These are phyloP conservation scores for Antrozous pallidus DNA, from an alignment of 2,797 vertebrate genomes.

Conservation along the genomic window DNA sequence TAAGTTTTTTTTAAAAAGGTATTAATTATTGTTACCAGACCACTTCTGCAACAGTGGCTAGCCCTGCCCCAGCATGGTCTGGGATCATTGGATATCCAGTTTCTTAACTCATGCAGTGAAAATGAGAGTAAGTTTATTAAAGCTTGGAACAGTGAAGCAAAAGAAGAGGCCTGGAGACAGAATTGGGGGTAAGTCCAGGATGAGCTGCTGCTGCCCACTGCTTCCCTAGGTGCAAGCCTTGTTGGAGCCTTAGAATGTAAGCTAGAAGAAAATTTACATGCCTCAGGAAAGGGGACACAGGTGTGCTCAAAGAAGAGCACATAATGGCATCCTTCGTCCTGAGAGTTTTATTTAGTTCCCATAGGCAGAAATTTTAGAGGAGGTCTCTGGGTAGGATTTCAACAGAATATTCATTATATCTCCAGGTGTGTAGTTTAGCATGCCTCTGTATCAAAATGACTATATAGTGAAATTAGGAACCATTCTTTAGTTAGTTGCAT, in stretches of 20 bases:
- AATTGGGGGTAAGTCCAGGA: not conserved
- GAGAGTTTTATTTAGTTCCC: not conserved
- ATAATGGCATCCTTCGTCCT: not conserved
- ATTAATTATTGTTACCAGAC: not conserved
- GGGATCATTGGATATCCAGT: not conserved
- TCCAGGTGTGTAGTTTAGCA: not conserved
- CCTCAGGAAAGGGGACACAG: not conserved
- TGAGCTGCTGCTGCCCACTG: not conserved
- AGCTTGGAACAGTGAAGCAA: not conserved
- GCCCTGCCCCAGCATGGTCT: not conserved
- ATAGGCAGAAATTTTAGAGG: not conserved
- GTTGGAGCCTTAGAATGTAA: not conserved
- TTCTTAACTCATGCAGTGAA: not conserved
- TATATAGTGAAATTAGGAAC: not conserved
- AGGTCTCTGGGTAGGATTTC: not conserved
- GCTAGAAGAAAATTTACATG: not conserved
- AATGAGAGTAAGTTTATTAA: not conserved
- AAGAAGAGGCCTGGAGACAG: not conserved
- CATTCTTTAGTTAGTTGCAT: not conserved
- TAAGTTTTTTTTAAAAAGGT: not conserved
- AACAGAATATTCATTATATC: not conserved
- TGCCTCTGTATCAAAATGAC: not conserved
- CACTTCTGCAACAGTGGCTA: too few relatives aligned
- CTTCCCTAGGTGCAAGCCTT: not conserved
- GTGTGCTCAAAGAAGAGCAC: not conserved